Conservation (phyloP, 2,888 invertebrate genomes). For the Aelia acuminata region DNA sequence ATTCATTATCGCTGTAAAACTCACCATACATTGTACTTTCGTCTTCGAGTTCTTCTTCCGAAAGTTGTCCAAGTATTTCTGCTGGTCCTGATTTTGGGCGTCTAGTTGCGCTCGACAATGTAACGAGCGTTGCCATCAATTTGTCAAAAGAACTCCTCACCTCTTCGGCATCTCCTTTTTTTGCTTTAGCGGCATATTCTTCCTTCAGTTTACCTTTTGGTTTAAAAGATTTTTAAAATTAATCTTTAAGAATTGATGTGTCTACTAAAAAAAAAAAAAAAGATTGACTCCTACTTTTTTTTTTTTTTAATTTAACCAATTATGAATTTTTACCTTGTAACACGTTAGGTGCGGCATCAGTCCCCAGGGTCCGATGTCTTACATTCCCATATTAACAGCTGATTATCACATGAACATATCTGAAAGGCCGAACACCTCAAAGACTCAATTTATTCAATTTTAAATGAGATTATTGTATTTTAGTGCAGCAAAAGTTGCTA, state of each 20-base stretch:
- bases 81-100: background rate
- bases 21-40: background rate
- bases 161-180: background rate
- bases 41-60: constrained; percentile 18
- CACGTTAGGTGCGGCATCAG: no score
- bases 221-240: background rate
- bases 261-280: background rate
- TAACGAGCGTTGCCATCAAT: background rate
- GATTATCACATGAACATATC: no score
- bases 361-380: no score
- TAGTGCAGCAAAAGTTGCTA: no score
- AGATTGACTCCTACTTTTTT: no score
- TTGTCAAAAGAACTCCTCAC: constrained; percentile 43
- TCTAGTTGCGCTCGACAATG: background rate
- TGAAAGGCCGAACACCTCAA: no score
- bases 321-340: no score
- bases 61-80: constrained; percentile 17
- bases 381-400: no score
- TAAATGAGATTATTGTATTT: no score
- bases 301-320: no score
- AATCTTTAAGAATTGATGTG: background rate
- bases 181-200: constrained; percentile 41
- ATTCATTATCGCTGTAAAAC: background rate
- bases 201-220: constrained; percentile 49
- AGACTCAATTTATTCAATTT: no score